Conservation (phyloP, 2,888 invertebrate species). For the Drosophila dives region DNA sequence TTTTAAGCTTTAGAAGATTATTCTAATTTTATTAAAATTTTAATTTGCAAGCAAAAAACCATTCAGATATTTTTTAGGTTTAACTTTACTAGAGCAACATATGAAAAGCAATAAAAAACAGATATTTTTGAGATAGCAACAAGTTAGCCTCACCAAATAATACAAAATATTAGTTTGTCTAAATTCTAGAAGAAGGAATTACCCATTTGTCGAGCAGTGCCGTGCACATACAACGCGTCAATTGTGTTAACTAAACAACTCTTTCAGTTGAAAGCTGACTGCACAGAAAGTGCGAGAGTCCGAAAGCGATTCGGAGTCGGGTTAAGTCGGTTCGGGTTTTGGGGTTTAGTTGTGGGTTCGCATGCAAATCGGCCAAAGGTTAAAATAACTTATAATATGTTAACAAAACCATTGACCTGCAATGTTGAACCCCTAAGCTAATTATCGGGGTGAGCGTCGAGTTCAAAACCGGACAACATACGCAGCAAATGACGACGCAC, state of each 20-base stretch:
- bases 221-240: slow-evolving; percentile 34
- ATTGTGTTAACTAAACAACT: slow-evolving; percentile 48
- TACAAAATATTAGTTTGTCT: not conserved
- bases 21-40: not conserved
- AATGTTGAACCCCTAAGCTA: slow-evolving; percentile 82
- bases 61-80: not conserved
- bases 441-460: slow-evolving; percentile 67
- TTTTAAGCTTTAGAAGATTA: not conserved
- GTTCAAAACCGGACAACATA: slow-evolving; percentile 47
- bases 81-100: not conserved
- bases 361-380: slow-evolving; percentile 78
- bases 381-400: slow-evolving; percentile 80
- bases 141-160: not conserved
- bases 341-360: slow-evolving; percentile 26
- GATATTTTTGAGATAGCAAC: not conserved
- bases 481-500: slow-evolving; percentile 20
- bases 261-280: slow-evolving; percentile 13
- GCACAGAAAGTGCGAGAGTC: slow-evolving; percentile 3
- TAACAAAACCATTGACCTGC: slow-evolving; percentile 81
- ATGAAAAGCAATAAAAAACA: no score
- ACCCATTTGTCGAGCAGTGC: slow-evolving; percentile 10
- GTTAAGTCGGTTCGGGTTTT: slow-evolving; percentile 17
- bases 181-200: not conserved
- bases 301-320: slow-evolving; percentile 22
- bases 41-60: not conserved